Evolutionary conservation across 2,888 invertebrate species (phyloP), one percentile per base, ranked within the genome.

Genomic region (Lycia hirtaria): DNA sequence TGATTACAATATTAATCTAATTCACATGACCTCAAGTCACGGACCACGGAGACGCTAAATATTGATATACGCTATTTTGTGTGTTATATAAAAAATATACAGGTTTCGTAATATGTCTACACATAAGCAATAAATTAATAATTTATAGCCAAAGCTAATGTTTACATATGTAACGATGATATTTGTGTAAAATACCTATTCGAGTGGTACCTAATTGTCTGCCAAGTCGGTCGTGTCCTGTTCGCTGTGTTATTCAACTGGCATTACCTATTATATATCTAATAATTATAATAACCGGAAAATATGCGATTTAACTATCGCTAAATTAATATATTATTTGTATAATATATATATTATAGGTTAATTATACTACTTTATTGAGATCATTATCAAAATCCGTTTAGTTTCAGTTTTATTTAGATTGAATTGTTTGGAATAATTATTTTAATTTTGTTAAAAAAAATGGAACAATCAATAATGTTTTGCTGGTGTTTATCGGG

Each of bases 11-110:
- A 65, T 67, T 68, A 66, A 69, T 58, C 58, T 60, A 65, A 69
- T 67, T 72, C 71, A 65, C 63, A 71, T 70, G 71, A 69, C 73
- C 72, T 73, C 64, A 72, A 65, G 65, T 57, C 63, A 62, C 71
- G 71, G 69, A 67, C 59, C 56, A 53, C 56, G 48, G 55, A 54
- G 59, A 62, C 48, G 56, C 62, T 54, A 30, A 57, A 61, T 58
- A 60, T 57, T 57, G 52, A 56, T 60, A 61, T 55, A 67, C 37
- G n/a, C 45, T 50, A 50, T 30, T 55, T 63, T 17, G 49, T 47
- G 22, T 28, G 44, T 37, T 51, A 50, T 64, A 47, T 50, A 50
- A 64, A 65, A 70, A 61, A 67, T 47, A 60, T 64, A 67, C 72
- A 57, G 69, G 73, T 72, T 73, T 62, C n/a, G 51, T 60, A 62